Evolutionary conservation across 2,113 vertebrate genomes (phyloP).

Genomic region (Shinisaurus crocodilurus): DNA sequence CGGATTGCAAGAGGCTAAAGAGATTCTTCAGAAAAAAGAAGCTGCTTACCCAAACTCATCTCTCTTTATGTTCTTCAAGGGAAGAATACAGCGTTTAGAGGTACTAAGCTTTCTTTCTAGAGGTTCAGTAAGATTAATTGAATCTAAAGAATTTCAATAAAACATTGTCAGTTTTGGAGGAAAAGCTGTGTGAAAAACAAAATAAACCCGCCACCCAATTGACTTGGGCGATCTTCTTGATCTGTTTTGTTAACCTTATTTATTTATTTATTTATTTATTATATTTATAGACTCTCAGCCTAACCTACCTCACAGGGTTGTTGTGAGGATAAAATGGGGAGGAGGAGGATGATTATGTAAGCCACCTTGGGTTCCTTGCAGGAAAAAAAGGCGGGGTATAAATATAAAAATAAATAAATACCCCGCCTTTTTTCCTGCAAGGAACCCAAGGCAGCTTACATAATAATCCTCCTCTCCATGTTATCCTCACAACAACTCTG

Average conservation of each 20-base stretch:
- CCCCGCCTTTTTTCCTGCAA: too few relatives aligned
- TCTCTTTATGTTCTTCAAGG: constrained; percentile 98
- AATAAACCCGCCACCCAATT: background rate
- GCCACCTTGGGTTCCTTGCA: too few relatives aligned
- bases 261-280: too few relatives aligned
- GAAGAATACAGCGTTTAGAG: constrained; percentile 96
- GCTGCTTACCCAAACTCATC: constrained; percentile 97
- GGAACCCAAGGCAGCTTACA: too few relatives aligned
- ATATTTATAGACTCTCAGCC: too few relatives aligned
- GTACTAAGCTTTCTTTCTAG: constrained; percentile 68
- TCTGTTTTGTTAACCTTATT: background rate
- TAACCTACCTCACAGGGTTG: too few relatives aligned
- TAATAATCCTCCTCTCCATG: too few relatives aligned
- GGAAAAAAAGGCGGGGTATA: too few relatives aligned
- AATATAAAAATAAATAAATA: too few relatives aligned
- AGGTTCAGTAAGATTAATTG: constrained; percentile 1
- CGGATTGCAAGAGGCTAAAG: constrained; percentile 93
- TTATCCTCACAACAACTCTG: too few relatives aligned
- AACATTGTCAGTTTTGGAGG: background rate
- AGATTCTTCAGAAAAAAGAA: constrained; percentile 94
- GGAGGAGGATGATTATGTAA: too few relatives aligned
- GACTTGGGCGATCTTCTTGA: background rate
- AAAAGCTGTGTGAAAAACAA: background rate
- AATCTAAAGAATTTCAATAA: background rate
- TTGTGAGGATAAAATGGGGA: too few relatives aligned